These are phyloP conservation scores for Aspiorhynchus laticeps DNA, from an alignment of 2,113 vertebrate species.

Conservation along the genomic window DNA sequence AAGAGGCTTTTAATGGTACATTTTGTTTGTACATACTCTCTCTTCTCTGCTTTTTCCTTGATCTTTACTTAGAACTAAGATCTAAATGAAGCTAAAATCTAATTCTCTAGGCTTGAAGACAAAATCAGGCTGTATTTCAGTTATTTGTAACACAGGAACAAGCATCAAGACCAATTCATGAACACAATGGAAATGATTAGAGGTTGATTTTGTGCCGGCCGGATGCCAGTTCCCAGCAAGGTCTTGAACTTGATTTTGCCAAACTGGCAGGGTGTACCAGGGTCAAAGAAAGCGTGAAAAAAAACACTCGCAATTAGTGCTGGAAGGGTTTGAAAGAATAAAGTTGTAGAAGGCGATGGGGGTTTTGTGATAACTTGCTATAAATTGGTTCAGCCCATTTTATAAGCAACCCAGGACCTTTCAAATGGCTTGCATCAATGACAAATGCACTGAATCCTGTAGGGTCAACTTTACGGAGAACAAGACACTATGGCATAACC, in stretches of 20 bases:
- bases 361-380: background rate
- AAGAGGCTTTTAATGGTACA: background rate
- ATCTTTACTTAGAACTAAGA: conserved; percentile 10
- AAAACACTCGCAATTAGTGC: background rate
- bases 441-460: no score
- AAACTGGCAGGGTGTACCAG: background rate
- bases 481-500: no score
- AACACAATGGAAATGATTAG: conserved; percentile 53
- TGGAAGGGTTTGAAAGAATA: background rate
- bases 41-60: background rate
- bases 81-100: background rate
- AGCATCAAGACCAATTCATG: conserved; percentile 25
- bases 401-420: no score
- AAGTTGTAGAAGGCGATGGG: background rate
- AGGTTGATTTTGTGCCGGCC: conserved; percentile 37
- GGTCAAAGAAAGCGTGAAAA: conserved; percentile 3
- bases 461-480: no score
- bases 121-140: background rate
- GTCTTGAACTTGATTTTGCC: conserved; percentile 31
- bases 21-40: background rate
- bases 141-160: background rate
- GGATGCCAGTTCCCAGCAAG: conserved; percentile 12
- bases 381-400: no score
- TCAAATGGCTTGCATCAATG: no score
- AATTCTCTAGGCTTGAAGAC: background rate